Evolutionary conservation across 1,140 invertebrate species (phyloP).

Genomic region (Brachionus sp.): DNA sequence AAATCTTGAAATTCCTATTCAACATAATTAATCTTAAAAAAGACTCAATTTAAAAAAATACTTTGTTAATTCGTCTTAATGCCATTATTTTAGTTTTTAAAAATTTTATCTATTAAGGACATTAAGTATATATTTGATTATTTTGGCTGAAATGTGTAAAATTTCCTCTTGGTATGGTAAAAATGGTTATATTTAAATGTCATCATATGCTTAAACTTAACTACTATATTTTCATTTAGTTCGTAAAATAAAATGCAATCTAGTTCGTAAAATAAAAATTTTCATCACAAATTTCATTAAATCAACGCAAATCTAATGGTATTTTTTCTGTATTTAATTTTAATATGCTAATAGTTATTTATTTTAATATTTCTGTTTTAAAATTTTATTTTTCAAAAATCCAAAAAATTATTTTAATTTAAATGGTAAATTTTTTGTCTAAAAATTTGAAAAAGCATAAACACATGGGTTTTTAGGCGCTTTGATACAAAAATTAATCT

Average conservation of each 20-base stretch:
- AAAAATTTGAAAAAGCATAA: no score
- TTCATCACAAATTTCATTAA: neutral
- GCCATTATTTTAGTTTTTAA: neutral
- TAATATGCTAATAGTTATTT: neutral
- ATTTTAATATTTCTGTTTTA: neutral
- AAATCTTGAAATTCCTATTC: conserved; percentile 51
- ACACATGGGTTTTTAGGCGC: no score
- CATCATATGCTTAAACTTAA: neutral
- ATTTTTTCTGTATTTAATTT: neutral
- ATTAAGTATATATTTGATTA: neutral
- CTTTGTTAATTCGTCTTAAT: conserved; percentile 45
- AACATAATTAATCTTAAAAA: neutral
- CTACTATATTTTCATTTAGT: neutral
- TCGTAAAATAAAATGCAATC: neutral
- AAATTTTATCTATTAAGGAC: neutral
- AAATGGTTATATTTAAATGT: neutral
- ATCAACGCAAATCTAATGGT: neutral
- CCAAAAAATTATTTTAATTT: no score
- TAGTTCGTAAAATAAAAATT: neutral
- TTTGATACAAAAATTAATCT: no score
- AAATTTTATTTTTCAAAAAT: neutral
- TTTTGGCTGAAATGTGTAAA: neutral
- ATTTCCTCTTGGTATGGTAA: neutral
- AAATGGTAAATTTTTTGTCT: no score
- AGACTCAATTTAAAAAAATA: neutral